Conservation (phyloP, 2,888 invertebrate genomes). For the Drosophila conformis region DNA sequence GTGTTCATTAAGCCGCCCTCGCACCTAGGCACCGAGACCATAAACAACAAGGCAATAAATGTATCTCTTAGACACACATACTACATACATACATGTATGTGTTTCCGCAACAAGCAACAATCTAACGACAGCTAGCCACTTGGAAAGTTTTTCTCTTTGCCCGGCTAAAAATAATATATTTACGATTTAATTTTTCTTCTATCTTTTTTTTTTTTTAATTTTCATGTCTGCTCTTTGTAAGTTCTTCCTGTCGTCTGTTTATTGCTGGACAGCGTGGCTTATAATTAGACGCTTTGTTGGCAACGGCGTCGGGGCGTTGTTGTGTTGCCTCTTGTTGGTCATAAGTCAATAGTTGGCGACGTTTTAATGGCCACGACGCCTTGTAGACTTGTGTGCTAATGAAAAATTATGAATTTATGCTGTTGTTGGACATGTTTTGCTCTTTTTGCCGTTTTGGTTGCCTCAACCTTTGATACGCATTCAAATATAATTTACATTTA, state of each 20-base stretch:
- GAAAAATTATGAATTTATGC: conserved; percentile 75
- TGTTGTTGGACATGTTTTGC: conserved; percentile 12
- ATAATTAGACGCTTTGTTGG: conserved; percentile 65
- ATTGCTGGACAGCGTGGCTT: conserved; percentile 46
- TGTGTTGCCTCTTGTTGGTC: conserved; percentile 47
- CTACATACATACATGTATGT: conserved; percentile 5
- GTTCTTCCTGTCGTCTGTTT: conserved; percentile 37
- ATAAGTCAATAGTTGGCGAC: conserved; percentile 78
- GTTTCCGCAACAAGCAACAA: conserved; percentile 33
- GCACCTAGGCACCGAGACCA: conserved; percentile 12
- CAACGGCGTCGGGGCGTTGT: conserved; percentile 16
- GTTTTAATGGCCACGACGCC: conserved; percentile 63
- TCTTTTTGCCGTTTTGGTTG: not conserved
- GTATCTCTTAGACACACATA: conserved; percentile 21
- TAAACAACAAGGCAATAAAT: conserved; percentile 47
- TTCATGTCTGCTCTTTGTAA: conserved; percentile 52
- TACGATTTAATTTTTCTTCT: conserved; percentile 60
- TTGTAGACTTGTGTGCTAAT: conserved; percentile 62
- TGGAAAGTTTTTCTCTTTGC: conserved; percentile 32
- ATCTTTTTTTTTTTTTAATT: conserved; percentile 18
- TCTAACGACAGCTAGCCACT: conserved; percentile 18
- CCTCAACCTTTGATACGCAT: conserved; percentile 26
- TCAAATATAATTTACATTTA: conserved; percentile 50
- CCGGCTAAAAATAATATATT: conserved; percentile 72
- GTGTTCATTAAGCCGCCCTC: conserved; percentile 55